Evolutionary conservation across 64 coral and sea anemone genomes (phyloP).

Genomic region (Acropora tenuis): DNA sequence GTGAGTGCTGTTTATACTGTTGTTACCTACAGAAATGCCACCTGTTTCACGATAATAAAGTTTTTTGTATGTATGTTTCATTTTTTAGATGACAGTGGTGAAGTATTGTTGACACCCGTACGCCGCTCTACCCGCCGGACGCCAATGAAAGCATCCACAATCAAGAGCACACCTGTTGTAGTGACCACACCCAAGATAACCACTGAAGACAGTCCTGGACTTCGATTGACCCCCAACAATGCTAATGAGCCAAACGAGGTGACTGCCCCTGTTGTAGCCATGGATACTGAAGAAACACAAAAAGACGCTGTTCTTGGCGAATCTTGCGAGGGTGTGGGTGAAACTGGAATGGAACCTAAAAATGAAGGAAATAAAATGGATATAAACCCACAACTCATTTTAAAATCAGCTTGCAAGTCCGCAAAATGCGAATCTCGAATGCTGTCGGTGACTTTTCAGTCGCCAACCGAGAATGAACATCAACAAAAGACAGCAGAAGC

Average conservation of each 20-base stretch:
- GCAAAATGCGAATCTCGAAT: background rate
- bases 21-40: background rate
- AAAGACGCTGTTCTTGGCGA: constrained; percentile 1
- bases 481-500: constrained; percentile 4
- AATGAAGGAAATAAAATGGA: background rate
- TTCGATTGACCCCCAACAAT: constrained; percentile 56
- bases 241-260: background rate
- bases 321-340: background rate
- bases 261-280: background rate
- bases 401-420: constrained; percentile 35
- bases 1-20: background rate
- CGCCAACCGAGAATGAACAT: background rate
- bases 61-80: background rate
- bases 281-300: background rate
- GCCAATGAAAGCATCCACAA: background rate
- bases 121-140: constrained; percentile 75
- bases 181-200: constrained; percentile 52
- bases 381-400: background rate
- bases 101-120: constrained; percentile 74
- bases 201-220: constrained; percentile 30
- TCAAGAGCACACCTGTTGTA: constrained; percentile 52
- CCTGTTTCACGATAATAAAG: no score
- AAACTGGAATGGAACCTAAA: background rate
- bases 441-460: background rate
- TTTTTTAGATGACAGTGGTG: constrained; percentile 12